These are phyloP conservation scores for Hylyphantes graminicola DNA, from an alignment of 1,140 invertebrate genomes.

Conservation along the genomic window DNA sequence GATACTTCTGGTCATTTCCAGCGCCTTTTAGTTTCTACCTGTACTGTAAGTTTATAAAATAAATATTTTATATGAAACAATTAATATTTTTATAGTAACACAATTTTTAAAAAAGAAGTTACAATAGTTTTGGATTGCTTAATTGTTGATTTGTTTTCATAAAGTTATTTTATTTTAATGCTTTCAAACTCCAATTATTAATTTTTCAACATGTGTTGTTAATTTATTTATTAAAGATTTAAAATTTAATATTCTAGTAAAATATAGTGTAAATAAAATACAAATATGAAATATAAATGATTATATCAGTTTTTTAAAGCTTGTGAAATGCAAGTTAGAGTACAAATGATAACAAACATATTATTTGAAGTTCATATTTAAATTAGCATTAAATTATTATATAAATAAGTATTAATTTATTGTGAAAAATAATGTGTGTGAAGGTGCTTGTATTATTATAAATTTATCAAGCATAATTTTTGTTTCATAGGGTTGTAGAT, in stretches of 20 bases:
- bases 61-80: no score
- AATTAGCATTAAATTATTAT: no score
- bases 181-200: neutral
- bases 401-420: no score
- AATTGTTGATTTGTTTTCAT: neutral
- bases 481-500: constrained; percentile 65
- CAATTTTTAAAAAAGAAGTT: no score
- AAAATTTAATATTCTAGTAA: neutral
- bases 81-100: no score
- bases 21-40: constrained; percentile 79
- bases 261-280: neutral
- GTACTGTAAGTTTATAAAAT: constrained; percentile 60
- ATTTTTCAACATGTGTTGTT: neutral
- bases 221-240: neutral
- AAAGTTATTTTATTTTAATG: neutral
- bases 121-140: neutral
- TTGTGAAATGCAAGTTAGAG: neutral
- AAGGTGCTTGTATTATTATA: no score
- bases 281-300: neutral
- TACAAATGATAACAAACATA: no score
- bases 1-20: constrained; percentile 96
- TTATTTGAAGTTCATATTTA: no score
- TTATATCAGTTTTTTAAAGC: neutral
- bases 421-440: no score
- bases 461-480: no score